Evolutionary conservation across 2,113 vertebrate genomes (phyloP).

Genomic region (Capricornis sumatraensis): DNA sequence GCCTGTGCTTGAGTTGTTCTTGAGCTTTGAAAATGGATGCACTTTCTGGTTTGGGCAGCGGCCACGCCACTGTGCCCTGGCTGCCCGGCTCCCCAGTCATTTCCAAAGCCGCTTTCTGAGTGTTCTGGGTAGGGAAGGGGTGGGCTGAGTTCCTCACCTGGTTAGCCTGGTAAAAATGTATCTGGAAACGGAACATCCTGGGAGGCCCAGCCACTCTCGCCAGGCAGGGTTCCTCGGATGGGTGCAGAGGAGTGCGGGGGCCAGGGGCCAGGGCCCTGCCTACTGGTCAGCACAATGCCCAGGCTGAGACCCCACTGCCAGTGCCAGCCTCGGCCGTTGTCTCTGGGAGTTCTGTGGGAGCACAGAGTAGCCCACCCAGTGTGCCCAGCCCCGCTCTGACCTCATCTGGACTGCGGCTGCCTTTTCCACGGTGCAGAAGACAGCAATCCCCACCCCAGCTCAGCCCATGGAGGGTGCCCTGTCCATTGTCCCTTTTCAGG

Average conservation of each 20-base stretch:
- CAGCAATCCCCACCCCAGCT: fast-evolving
- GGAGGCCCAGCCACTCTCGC: neutral
- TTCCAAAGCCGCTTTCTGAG: neutral
- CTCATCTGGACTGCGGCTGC: neutral
- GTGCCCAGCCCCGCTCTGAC: neutral
- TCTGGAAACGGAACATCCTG: neutral
- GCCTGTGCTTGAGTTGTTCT: neutral
- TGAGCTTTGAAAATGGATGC: neutral
- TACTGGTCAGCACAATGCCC: neutral
- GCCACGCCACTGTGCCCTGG: neutral
- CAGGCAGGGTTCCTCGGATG: neutral
- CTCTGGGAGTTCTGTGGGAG: neutral
- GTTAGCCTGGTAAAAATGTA: neutral
- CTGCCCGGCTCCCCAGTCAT: fast-evolving
- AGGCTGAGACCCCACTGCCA: neutral
- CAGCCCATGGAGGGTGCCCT: neutral
- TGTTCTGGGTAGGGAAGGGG: neutral
- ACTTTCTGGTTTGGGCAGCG: neutral
- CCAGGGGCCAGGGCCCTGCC: neutral
- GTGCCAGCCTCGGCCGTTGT: fast-evolving
- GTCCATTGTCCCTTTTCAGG: neutral
- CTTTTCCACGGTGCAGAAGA: neutral
- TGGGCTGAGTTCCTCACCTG: neutral
- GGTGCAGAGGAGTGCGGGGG: neutral
- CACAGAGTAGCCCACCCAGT: neutral